Evolutionary conservation across 2,888 invertebrate species (phyloP), one percentile per base, ranked within the genome.

Genomic region (Lutraria lutraria): DNA sequence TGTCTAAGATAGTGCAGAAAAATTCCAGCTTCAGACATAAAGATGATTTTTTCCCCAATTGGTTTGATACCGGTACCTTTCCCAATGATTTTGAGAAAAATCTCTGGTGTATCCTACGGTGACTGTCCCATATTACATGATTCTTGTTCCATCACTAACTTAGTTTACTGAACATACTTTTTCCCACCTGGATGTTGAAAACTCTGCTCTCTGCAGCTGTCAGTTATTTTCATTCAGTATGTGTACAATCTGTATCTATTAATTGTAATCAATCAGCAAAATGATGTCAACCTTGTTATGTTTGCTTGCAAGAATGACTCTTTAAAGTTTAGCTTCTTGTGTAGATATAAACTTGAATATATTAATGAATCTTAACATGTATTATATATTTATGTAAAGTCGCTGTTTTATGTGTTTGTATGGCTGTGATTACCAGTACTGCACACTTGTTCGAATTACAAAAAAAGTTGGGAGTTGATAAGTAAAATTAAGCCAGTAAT

Each of bases 381-480:
- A 63, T n/a, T 63, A n/a, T 63, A 63, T 63, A 63, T 63, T 63
- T 68, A 68, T 68, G 63, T 68, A 68, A n/a, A 68, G 25, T 68
- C n/a, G 63, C 63, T 68, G 63, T 68, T 25, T 60, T 21, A 60
- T 60, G 60, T 56, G 21, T 25, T 25, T 60, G 63, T 68, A 12
- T 13, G 13, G 63, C n/a, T 25, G 25, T 68, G 63, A 8, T 68
- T 68, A 68, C 25, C 63, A 25, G 25, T 68, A 25, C 13, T 68
- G 12, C 25, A 25, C 25, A 8, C 25, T 68, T 25, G 63, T 68
- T n/a, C 25, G 6, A 25, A 0, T 68, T 68, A 25, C 25, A 12
- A 25, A 25, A 6, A 12, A n/a, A 21, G 21, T 10, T 60, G 60
- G 60, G 19, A 21, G 19, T 21, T 21, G n/a, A 68, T 68, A 8